Evolutionary conservation across 2,888 invertebrate species (phyloP), one percentile per base, ranked within the genome.

Genomic region (Sturmia bella): DNA sequence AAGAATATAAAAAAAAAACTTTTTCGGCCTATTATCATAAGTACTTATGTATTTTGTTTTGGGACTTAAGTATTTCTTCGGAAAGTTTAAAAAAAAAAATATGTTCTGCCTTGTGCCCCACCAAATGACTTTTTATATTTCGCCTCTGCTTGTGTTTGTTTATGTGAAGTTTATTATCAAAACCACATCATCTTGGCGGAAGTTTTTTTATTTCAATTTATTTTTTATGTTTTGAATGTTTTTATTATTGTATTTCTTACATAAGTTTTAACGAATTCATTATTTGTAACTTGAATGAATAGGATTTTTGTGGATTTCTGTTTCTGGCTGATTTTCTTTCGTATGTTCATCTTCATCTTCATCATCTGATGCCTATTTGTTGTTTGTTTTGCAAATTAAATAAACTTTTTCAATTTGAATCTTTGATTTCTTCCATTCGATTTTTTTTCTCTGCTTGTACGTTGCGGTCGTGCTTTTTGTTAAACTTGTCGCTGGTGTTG

Each of bases 401-500:
- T 85, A 84, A 85, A 85, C 84, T 85, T 85, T 85, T 85, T 85
- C 85, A 85, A 85, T 85, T 84, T 84, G 81, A 82, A 84, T 85
- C 81, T 83, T 83, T 85, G 85, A 85, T 84, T 85, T 81, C 78
- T 72, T 78, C 78, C 50, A 52, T 69, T 63, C 63, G 76, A 68
- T 52, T 77, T 69, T 69, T 68, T 76, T 63, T 9, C 24, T 15
- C 12, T 9, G 3, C 3, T 37, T 9, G 63, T 73, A 45, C 27
- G 19, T 76, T 54, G 15, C 32, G 17, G 68, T 9, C 52, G 39
- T 68, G 56, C 72, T 64, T 43, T 70, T 52, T 24, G 12, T 41
- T 68, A 32, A 9, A 17, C 41, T 68, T 68, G 41, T 57, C 64
- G 32, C 57, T 50, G 77, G 45, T 39, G 21, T 54, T 75, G 76